These are phyloP conservation scores for Amorpha juglandis DNA, from an alignment of 2,888 invertebrate species.

Conservation along the genomic window DNA sequence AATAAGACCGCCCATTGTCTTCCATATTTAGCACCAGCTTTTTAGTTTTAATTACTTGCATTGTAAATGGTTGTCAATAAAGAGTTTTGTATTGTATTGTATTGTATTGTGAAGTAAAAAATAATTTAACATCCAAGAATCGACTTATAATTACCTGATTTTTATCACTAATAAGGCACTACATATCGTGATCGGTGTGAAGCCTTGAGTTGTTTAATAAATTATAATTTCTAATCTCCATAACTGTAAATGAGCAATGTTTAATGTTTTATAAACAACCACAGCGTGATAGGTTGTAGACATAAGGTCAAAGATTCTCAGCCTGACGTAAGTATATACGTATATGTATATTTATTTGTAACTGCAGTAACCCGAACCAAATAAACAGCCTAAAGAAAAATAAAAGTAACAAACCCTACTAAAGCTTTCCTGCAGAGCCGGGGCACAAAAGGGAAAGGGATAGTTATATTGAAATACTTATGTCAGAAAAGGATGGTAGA, in stretches of 20 bases:
- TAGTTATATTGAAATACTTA: constrained; percentile 34
- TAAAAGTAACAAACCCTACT: constrained; percentile 62
- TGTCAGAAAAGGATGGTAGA: constrained; percentile 52
- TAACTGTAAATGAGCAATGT: neutral
- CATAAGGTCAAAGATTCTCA: constrained; percentile 35
- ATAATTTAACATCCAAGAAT: neutral
- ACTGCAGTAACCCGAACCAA: constrained; percentile 58
- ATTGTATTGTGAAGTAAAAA: too few relatives aligned
- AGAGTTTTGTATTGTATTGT: too few relatives aligned
- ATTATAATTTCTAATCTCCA: neutral
- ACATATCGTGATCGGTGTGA: neutral
- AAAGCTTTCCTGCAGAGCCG: constrained; percentile 69
- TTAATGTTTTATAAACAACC: constrained; percentile 3
- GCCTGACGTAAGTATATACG: constrained; percentile 33
- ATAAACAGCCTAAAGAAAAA: constrained; percentile 67
- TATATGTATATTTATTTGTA: constrained; percentile 61
- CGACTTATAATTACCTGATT: neutral
- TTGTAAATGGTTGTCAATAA: too few relatives aligned
- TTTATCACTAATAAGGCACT: neutral
- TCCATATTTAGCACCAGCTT: too few relatives aligned
- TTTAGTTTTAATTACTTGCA: too few relatives aligned
- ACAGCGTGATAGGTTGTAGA: constrained; percentile 6
- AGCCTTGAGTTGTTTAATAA: neutral
- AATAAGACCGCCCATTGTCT: too few relatives aligned
- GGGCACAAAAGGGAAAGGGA: constrained; percentile 66